These are phyloP conservation scores for Cygnus atratus DNA, from an alignment of 2,113 vertebrate species.

Conservation along the genomic window DNA sequence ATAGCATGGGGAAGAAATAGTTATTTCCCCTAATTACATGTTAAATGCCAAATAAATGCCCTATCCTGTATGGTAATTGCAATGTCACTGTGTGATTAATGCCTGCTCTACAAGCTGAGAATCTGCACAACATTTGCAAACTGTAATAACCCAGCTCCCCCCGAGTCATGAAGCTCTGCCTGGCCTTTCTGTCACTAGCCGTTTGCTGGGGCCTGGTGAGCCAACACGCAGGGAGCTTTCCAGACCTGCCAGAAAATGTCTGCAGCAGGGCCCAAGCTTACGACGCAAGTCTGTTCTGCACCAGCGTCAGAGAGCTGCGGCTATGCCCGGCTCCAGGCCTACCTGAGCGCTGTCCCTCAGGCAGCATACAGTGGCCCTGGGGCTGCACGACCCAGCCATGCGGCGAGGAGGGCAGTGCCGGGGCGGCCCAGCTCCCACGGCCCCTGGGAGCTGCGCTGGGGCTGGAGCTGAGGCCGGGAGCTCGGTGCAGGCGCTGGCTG, in stretches of 20 bases:
- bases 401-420: too few relatives aligned
- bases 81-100: conserved; percentile 2
- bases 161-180: fast-evolving
- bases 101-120: neutral
- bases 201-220: neutral
- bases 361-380: too few relatives aligned
- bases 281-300: neutral
- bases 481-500: neutral
- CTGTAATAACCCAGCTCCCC: neutral
- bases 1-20: neutral
- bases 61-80: neutral
- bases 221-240: neutral
- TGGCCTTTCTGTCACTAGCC: neutral
- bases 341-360: neutral
- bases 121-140: neutral
- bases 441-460: fast-evolving
- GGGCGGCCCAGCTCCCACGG: fast-evolving
- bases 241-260: fast-evolving
- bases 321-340: fast-evolving
- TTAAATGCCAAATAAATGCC: conserved; percentile 58
- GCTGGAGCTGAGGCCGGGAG: neutral
- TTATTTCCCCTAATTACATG: conserved; percentile 17
- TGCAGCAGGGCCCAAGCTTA: neutral
- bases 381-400: too few relatives aligned
- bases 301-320: neutral